Evolutionary conservation across 2,888 invertebrate species (phyloP), one percentile per base, ranked within the genome.

Genomic region (Melanotus villosus): DNA sequence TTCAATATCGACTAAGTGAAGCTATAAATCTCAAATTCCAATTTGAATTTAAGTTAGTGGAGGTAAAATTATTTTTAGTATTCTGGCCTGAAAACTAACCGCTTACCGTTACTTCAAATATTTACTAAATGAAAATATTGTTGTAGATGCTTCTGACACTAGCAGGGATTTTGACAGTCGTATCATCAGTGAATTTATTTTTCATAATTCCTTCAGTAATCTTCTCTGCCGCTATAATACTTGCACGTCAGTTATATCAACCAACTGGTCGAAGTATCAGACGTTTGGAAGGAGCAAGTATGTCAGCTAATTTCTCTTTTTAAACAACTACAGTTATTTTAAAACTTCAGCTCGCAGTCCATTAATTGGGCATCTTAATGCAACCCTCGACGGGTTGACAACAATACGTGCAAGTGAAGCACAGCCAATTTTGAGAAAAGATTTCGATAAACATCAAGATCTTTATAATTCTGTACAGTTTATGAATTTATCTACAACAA

Each of bases 191-290:
- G 6, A 93, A 93, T 84, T 89, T 89, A 78, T 89, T 89, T 87
- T 85, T 93, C 1, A 73, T 92, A 38, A 78, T 92, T 30, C 91
- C 92, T 0, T 91, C 92, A 0, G 83, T 87, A 0, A 81, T 90
- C 1, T 88, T 95, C 12, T 87, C 89, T 0, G 72, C 88, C 0
- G 76, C 92, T 9, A 90, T 95, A 80, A 88, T 88, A 65, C 80
- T 88, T 9, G 81, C 94, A 7, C 82, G 94, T 18, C 84, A 86
- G 1, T 86, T 91, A 76, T 94, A 93, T 84, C 84, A 95, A n/a
- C 83, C 87, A 32, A 92, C 93, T n/a, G 92, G 93, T n/a, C 84
- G 94, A 16, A 92, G 92, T 77, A 84, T 95, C 50, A 94, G 90
- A 84, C 84, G 91, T 77, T 86, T 92, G 0, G 92, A 92, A 80